A percentile compares a stretch with the other conserved stretches of the same genome.
Conservation (phyloP, 2,797 vertebrate genomes). For the Podargus strigoides region DNA sequence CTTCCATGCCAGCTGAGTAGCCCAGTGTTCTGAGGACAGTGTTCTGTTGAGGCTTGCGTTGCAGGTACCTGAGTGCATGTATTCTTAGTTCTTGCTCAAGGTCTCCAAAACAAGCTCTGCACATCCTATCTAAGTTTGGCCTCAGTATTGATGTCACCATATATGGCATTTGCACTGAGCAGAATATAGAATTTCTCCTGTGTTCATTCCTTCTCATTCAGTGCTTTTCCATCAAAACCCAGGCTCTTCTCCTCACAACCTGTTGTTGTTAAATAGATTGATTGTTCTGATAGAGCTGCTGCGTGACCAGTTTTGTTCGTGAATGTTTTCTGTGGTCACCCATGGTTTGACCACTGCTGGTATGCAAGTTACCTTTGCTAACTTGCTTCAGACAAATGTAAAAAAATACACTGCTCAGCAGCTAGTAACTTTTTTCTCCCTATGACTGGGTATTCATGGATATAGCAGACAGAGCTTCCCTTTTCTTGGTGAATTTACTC, state of each 20-base stretch:
- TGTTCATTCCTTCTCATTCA: background rate
- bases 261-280: background rate
- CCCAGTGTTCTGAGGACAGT: accelerated
- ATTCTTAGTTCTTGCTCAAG: background rate
- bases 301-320: background rate
- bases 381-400: background rate
- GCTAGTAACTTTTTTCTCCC: background rate
- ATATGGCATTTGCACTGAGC: background rate
- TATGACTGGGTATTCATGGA: background rate
- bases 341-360: background rate
- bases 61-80: background rate
- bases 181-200: background rate
- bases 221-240: background rate
- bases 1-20: background rate
- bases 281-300: background rate
- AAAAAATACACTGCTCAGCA: background rate
- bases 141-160: background rate
- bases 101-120: background rate
- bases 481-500: background rate
- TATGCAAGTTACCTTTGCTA: background rate
- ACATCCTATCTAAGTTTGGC: background rate
- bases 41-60: background rate
- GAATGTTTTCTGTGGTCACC: background rate
- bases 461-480: background rate
- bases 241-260: background rate